Evolutionary conservation across 2,113 vertebrate species (phyloP).

Genomic region (Hemibagrus wyckioides): DNA sequence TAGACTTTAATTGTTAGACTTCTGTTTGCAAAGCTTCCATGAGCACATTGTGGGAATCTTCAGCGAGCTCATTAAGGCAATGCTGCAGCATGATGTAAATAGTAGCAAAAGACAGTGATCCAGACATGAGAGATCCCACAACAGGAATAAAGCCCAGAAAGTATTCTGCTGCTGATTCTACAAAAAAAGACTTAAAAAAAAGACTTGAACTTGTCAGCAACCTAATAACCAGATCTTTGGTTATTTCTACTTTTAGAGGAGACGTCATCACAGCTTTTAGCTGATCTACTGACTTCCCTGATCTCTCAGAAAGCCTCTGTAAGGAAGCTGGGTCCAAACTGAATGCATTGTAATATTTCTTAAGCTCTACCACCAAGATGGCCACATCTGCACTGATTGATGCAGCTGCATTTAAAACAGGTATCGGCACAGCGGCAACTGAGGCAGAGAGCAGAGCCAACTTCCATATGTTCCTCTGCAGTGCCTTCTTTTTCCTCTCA

Average conservation of each 20-base stretch:
- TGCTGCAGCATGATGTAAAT: constrained; percentile 63
- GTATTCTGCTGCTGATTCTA: constrained; percentile 59
- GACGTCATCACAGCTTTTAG: constrained; percentile 65
- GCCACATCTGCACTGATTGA: constrained; percentile 61
- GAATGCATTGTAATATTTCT: constrained; percentile 64
- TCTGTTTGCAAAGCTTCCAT: constrained; percentile 62
- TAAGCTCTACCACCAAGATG: constrained; percentile 60
- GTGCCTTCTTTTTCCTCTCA: constrained; percentile 65
- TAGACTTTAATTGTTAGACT: too few species aligned
- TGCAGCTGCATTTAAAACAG: constrained; percentile 49
- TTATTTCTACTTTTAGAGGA: constrained; percentile 60
- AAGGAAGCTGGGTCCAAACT: constrained; percentile 68
- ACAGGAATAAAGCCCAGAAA: constrained; percentile 58
- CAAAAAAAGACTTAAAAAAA: accelerated
- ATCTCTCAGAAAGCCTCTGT: constrained; percentile 63
- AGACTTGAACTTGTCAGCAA: constrained; percentile 57
- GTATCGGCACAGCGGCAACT: constrained; percentile 65
- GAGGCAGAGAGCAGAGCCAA: constrained; percentile 61
- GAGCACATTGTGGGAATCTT: constrained; percentile 66
- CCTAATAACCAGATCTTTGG: constrained; percentile 52
- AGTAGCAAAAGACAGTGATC: constrained; percentile 64
- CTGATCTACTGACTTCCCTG: constrained; percentile 64
- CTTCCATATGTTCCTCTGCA: constrained; percentile 64
- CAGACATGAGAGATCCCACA: constrained; percentile 63
- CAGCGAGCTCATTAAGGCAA: constrained; percentile 64